phyloP scores from a whole-genome alignment of 2,888 invertebrate genomes.

The Argyresthia albistria region DNA sequence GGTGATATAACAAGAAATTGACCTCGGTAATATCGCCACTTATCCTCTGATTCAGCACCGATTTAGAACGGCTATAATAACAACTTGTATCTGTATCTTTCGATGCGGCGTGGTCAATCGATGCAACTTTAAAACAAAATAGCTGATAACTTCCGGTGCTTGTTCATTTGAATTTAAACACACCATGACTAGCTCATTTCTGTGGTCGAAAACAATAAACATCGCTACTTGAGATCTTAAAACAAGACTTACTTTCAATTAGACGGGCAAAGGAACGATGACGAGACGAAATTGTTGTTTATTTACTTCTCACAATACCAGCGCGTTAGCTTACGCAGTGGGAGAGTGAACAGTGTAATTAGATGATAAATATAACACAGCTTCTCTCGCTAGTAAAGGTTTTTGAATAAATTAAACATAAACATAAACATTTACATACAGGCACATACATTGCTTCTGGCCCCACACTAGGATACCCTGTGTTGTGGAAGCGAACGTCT shows the following conservation, averaged over 20 bases:
- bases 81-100: not conserved
- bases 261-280: constrained; percentile 17
- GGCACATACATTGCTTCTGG: too few species aligned
- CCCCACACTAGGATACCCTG: too few species aligned
- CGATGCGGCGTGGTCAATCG: not conserved
- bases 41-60: not conserved
- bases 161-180: constrained; percentile 15
- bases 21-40: not conserved
- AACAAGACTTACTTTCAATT: constrained; percentile 22
- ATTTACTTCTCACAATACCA: constrained; percentile 8
- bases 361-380: constrained; percentile 1
- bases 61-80: not conserved
- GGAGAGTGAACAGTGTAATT: constrained; percentile 1
- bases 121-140: constrained; percentile 16
- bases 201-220: constrained; percentile 27
- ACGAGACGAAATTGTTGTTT: constrained; percentile 15
- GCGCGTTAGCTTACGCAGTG: constrained; percentile 1
- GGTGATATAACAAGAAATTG: not conserved
- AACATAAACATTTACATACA: too few species aligned
- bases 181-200: constrained; percentile 30
- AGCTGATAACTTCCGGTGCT: constrained; percentile 14
- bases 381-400: not conserved
- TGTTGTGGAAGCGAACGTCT: too few species aligned
- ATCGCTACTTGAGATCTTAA: constrained; percentile 15
- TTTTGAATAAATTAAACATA: not conserved